Conservation (phyloP, 2,113 vertebrate genomes). For the Parus major region DNA sequence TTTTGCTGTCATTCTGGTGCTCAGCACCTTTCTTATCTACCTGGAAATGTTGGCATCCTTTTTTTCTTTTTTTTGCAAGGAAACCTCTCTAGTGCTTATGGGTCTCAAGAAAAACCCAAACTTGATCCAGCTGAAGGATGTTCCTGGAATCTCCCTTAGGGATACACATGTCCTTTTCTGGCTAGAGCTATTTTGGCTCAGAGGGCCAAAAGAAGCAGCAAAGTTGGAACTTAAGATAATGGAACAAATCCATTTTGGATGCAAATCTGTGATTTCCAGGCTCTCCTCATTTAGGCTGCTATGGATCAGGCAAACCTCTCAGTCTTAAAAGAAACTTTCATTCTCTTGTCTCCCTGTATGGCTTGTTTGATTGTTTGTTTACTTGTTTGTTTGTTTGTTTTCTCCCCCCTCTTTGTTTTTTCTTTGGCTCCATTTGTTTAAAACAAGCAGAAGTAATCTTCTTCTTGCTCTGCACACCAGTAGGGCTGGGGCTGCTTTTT, state of each 20-base stretch:
- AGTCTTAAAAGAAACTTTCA: neutral
- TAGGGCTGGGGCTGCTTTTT: neutral
- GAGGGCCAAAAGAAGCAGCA: neutral
- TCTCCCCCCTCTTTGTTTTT: neutral
- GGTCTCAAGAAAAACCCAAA: slow-evolving; percentile 1
- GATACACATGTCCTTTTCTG: slow-evolving; percentile 14
- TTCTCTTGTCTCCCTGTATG: neutral
- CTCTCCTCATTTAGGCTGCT: neutral
- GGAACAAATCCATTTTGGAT: neutral
- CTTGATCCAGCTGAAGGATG: neutral
- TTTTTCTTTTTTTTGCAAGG: neutral
- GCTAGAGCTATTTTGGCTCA: neutral
- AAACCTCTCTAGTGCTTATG: neutral
- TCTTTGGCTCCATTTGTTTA: neutral
- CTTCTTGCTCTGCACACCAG: neutral
- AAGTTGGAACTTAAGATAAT: neutral
- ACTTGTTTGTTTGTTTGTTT: neutral
- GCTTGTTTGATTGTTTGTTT: neutral
- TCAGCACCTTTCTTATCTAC: neutral
- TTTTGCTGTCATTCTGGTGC: neutral
- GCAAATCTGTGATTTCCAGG: neutral
- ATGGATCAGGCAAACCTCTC: neutral
- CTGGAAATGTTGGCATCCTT: neutral
- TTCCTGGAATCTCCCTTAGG: slow-evolving; percentile 26
- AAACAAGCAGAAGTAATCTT: neutral